Evolutionary conservation across 2,888 invertebrate species (phyloP).

Genomic region (Phyllotreta striolata): DNA sequence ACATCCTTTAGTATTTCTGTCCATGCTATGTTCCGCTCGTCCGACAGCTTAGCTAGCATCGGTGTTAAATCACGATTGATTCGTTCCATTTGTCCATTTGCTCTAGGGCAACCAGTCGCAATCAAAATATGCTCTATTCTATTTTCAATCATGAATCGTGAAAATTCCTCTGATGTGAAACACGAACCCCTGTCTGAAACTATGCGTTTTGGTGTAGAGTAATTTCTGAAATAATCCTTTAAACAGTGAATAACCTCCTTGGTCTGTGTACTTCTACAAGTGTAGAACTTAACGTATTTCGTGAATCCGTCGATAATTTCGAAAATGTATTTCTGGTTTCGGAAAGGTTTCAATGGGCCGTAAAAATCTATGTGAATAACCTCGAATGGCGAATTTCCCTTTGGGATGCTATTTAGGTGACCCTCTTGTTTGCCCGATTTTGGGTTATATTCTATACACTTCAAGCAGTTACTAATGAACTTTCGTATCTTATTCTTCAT

Average conservation of each 20-base stretch:
- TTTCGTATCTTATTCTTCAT: constrained; percentile 42
- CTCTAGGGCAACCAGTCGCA: constrained; percentile 36
- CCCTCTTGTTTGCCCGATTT: constrained; percentile 24
- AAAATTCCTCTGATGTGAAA: constrained; percentile 37
- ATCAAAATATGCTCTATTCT: constrained; percentile 34
- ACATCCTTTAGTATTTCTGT: constrained; percentile 37
- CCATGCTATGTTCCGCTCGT: constrained; percentile 33
- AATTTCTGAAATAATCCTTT: constrained; percentile 23
- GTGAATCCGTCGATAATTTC: constrained; percentile 29
- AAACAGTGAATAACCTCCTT: constrained; percentile 21
- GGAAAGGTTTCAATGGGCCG: constrained; percentile 18
- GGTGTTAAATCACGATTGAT: constrained; percentile 37
- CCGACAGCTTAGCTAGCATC: constrained; percentile 31
- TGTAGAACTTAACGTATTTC: constrained; percentile 23
- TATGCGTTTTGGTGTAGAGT: constrained; percentile 34
- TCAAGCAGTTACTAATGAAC: constrained; percentile 33
- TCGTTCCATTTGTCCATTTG: constrained; percentile 42
- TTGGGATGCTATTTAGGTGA: constrained; percentile 17
- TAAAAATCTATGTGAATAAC: constrained; percentile 24
- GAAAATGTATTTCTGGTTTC: constrained; percentile 19
- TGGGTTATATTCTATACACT: constrained; percentile 21
- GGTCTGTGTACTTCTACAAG: constrained; percentile 23
- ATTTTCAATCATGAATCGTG: constrained; percentile 28
- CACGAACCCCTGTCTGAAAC: constrained; percentile 39
- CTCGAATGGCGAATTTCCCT: constrained; percentile 16